Evolutionary conservation across 1,140 invertebrate genomes (phyloP).

Genomic region (Arctopsyche grandis): DNA sequence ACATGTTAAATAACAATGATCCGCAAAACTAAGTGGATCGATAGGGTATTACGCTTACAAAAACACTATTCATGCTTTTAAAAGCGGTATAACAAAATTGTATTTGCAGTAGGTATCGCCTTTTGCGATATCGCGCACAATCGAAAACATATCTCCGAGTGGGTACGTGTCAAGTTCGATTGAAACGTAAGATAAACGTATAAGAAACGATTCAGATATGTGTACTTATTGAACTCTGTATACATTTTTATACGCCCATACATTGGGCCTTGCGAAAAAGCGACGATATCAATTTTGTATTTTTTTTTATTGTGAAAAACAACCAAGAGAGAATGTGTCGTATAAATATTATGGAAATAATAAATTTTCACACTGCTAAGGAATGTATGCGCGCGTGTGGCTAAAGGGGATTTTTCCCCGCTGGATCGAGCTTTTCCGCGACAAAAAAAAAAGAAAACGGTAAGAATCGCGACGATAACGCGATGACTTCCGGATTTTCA

Average conservation of each 20-base stretch:
- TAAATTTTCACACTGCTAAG: constrained; percentile 13
- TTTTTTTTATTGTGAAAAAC: background rate
- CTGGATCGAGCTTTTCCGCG: background rate
- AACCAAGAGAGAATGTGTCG: background rate
- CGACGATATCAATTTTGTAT: constrained; percentile 6
- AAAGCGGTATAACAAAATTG: background rate
- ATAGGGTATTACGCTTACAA: no score
- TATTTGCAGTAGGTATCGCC: background rate
- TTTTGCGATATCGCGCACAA: background rate
- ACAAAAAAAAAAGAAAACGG: background rate
- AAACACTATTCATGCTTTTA: no score
- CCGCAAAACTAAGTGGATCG: no score
- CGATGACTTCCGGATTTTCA: constrained; percentile 22
- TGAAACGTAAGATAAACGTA: background rate
- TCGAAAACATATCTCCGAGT: constrained; percentile 3
- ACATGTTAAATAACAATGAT: no score
- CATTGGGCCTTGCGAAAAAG: background rate
- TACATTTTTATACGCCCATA: background rate
- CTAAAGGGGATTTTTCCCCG: constrained; percentile 7
- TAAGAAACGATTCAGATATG: background rate
- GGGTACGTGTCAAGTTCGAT: background rate
- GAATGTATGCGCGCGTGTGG: background rate
- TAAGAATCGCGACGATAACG: constrained; percentile 33
- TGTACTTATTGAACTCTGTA: background rate
- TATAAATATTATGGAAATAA: constrained; percentile 38